Conservation (phyloP, 2,888 invertebrate species). For the Tinea semifulvella region DNA sequence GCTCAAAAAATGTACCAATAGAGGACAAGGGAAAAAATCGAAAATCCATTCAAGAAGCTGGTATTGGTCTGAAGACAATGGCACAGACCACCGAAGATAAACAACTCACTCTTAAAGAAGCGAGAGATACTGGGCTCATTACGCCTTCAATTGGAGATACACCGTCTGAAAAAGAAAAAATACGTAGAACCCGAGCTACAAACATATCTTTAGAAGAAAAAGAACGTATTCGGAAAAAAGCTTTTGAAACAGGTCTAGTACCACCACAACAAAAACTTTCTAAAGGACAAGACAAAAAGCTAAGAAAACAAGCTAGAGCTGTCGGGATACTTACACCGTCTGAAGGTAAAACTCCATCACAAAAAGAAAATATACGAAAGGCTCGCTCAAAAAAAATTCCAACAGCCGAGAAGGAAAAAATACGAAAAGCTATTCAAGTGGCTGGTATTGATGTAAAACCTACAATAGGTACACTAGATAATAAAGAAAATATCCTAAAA, state of each 20-base stretch:
- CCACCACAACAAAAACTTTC: background rate
- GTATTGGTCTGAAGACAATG: too few relatives aligned
- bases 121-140: background rate
- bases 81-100: background rate
- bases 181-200: background rate
- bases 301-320: background rate
- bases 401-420: background rate
- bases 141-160: background rate
- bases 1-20: too few relatives aligned
- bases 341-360: constrained; percentile 22
- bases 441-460: constrained; percentile 22
- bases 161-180: background rate
- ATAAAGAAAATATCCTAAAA: background rate
- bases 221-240: background rate
- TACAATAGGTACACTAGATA: background rate
- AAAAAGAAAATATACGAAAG: constrained; percentile 13
- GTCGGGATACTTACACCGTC: constrained; percentile 16
- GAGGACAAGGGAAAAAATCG: background rate
- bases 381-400: background rate
- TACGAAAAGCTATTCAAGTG: constrained; percentile 19
- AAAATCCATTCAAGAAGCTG: too few relatives aligned
- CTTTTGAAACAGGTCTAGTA: background rate
- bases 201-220: background rate
- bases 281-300: constrained; percentile 13
- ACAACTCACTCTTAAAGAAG: background rate